A percentile compares a stretch with the other conserved stretches of the same genome.
These are phyloP conservation scores for Spongilla lacustris DNA, from an alignment of 37 sponge, comb jelly and placozoan genomes.

Conservation along the genomic window DNA sequence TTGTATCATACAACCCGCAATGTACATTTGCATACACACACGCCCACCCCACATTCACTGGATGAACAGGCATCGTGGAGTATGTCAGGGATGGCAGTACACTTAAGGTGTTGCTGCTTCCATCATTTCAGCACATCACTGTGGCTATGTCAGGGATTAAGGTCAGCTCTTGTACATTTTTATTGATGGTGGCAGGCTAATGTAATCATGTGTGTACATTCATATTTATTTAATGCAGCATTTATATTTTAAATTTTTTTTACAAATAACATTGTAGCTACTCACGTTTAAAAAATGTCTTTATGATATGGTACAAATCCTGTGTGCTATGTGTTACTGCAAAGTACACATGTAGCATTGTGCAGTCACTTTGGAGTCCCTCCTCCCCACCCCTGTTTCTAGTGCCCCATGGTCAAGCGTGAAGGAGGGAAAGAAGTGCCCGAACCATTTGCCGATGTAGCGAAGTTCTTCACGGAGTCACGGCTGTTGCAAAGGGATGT, in stretches of 20 bases:
- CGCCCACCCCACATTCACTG: neutral
- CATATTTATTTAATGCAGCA: too few relatives aligned
- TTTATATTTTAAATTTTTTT: too few relatives aligned
- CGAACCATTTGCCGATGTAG: conserved; percentile 93
- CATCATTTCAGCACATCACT: conserved; percentile 72
- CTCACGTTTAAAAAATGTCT: too few relatives aligned
- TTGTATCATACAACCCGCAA: neutral
- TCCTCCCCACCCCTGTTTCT: neutral
- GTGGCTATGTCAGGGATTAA: conserved; percentile 93
- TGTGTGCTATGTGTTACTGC: too few relatives aligned
- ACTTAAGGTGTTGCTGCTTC: conserved; percentile 72
- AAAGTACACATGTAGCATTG: too few relatives aligned
- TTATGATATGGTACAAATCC: too few relatives aligned
- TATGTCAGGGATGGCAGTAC: conserved; percentile 92
- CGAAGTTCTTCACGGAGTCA: conserved; percentile 90
- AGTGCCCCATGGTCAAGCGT: conserved; percentile 81
- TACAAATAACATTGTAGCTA: too few relatives aligned
- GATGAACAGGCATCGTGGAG: conserved; percentile 80
- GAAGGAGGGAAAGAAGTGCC: conserved; percentile 72
- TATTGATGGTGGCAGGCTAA: too few relatives aligned
- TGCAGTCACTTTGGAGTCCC: neutral
- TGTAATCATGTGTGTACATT: too few relatives aligned
- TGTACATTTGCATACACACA: neutral
- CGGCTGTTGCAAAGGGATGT: conserved; percentile 93
- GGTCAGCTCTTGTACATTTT: conserved; percentile 25